Evolutionary conservation across 2,888 invertebrate genomes (phyloP).

Genomic region (Ichneumoninae sp.): DNA sequence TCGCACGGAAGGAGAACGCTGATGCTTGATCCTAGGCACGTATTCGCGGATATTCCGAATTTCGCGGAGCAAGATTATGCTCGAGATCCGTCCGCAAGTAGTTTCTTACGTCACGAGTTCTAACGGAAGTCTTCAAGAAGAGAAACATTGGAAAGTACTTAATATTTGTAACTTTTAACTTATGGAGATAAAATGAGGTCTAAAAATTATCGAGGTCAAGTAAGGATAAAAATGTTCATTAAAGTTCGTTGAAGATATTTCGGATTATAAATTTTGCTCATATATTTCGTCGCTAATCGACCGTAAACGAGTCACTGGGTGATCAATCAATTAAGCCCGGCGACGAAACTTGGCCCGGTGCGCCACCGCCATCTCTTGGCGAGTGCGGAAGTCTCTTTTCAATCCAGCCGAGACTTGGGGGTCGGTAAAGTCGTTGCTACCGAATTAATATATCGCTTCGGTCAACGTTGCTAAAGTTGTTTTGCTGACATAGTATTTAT

Average conservation of each 20-base stretch:
- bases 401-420: neutral
- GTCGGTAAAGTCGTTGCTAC: neutral
- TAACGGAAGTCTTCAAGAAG: neutral
- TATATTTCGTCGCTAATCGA: neutral
- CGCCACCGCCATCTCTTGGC: constrained; percentile 1
- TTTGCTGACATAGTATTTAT: neutral
- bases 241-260: neutral
- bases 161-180: neutral
- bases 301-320: neutral
- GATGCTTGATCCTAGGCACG: constrained; percentile 7
- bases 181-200: neutral
- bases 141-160: neutral
- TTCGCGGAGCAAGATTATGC: constrained; percentile 6
- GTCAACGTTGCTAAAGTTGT: neutral
- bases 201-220: neutral
- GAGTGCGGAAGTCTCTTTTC: neutral
- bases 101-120: neutral
- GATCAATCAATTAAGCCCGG: neutral
- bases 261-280: neutral
- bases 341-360: neutral
- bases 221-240: neutral
- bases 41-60: constrained; percentile 36
- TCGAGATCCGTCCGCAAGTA: constrained; percentile 20
- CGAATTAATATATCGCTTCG: neutral
- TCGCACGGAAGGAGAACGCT: neutral